phyloP scores from a whole-genome alignment of 2,888 invertebrate species.

The Epirrita christyi region DNA sequence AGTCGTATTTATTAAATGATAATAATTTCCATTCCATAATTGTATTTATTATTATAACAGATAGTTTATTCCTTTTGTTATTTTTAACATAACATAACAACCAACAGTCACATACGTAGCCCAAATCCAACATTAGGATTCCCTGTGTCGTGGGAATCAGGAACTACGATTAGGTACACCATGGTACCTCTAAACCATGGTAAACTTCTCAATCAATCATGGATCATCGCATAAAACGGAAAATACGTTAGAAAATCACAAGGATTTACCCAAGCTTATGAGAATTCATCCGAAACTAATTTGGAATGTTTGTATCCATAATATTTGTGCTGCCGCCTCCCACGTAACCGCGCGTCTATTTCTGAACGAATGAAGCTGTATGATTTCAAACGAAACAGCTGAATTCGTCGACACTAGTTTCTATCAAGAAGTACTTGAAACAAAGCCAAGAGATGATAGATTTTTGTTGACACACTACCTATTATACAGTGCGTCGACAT shows the following conservation, averaged over 20 bases:
- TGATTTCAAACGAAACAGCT: slow-evolving; percentile 26
- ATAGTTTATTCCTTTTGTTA: neutral
- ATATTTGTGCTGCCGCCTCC: slow-evolving; percentile 67
- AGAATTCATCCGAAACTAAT: slow-evolving; percentile 48
- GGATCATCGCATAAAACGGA: neutral
- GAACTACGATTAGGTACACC: too few species aligned
- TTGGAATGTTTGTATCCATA: slow-evolving; percentile 66
- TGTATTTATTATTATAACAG: neutral
- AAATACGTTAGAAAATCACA: slow-evolving; percentile 18
- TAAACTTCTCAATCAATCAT: neutral
- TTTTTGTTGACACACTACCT: slow-evolving; percentile 32
- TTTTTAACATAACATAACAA: too few species aligned
- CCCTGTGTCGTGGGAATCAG: too few species aligned
- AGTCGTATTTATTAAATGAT: too few species aligned
- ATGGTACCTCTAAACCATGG: too few species aligned
- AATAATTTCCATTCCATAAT: neutral
- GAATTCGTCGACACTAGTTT: slow-evolving; percentile 24
- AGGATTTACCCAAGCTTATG: slow-evolving; percentile 12
- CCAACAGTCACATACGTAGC: too few species aligned
- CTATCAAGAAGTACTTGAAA: slow-evolving; percentile 29
- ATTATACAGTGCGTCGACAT: slow-evolving; percentile 24
- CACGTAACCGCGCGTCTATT: slow-evolving; percentile 68
- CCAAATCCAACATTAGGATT: too few species aligned
- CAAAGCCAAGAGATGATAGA: slow-evolving; percentile 34
- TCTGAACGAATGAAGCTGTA: slow-evolving; percentile 42